phyloP scores from a whole-genome alignment of 2,888 invertebrate genomes.

The Bruchidius siliquastri region DNA sequence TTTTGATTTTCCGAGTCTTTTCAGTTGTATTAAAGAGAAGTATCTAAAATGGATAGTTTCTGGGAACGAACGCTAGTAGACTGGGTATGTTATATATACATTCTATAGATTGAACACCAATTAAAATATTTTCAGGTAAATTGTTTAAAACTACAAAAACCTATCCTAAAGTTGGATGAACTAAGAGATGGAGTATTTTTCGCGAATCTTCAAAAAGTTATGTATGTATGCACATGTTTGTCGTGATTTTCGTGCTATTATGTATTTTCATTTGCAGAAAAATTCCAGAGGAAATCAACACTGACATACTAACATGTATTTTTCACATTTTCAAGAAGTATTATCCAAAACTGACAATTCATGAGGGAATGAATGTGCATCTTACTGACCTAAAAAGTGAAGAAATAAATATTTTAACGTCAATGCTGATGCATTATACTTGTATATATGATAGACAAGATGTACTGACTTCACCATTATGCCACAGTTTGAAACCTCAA shows the following conservation, averaged over 20 bases:
- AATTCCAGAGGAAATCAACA: conserved; percentile 22
- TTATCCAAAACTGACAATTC: conserved; percentile 32
- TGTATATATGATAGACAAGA: conserved; percentile 41
- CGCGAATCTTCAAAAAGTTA: conserved; percentile 32
- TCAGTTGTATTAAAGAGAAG: neutral
- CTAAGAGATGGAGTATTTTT: conserved; percentile 38
- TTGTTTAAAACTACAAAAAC: conserved; percentile 38
- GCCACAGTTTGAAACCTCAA: conserved; percentile 23
- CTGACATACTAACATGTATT: conserved; percentile 28
- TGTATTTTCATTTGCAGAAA: conserved; percentile 22
- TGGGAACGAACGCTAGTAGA: conserved; percentile 15
- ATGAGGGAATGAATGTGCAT: conserved; percentile 27
- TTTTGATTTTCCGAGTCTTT: no score
- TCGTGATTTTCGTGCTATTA: neutral
- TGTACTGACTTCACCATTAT: conserved; percentile 41
- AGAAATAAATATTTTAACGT: conserved; percentile 33
- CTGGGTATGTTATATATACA: conserved; percentile 7
- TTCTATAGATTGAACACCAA: conserved; percentile 7
- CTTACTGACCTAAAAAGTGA: conserved; percentile 25
- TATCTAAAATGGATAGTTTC: conserved; percentile 11
- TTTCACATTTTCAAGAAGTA: conserved; percentile 29
- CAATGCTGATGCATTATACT: conserved; percentile 43
- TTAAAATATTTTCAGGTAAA: conserved; percentile 36
- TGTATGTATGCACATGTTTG: conserved; percentile 33
- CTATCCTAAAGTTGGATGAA: conserved; percentile 29